Percentiles rank a stretch among this genome's conserved stretches.
Evolutionary conservation across 2,888 invertebrate genomes (phyloP).

Genomic region (Linnaemya vulpina): DNA sequence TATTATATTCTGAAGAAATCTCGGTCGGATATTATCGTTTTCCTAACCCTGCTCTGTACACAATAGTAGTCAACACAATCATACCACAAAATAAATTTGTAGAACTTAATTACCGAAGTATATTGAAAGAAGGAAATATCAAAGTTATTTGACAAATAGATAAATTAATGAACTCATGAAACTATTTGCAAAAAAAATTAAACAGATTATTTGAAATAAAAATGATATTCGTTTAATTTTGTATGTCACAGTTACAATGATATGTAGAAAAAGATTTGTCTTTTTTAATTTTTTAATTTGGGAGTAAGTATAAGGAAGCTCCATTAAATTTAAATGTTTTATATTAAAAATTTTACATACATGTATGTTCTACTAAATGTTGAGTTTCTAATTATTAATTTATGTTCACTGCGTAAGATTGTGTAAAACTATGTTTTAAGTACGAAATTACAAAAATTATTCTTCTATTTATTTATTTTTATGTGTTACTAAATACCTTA

Average conservation of each 20-base stretch:
- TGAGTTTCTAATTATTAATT: conserved; percentile 43
- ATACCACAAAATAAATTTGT: background rate
- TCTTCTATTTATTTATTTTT: conserved; percentile 18
- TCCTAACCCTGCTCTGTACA: background rate
- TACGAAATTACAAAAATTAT: conserved; percentile 74
- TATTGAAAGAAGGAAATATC: background rate
- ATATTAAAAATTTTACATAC: conserved; percentile 41
- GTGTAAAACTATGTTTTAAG: conserved; percentile 60
- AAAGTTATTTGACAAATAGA: background rate
- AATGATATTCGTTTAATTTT: background rate
- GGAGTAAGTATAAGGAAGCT: conserved; percentile 56
- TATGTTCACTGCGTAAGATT: conserved; percentile 32
- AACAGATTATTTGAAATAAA: too few relatives aligned
- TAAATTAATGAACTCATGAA: too few relatives aligned
- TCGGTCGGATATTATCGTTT: background rate
- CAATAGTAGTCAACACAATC: background rate
- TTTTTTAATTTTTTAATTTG: conserved; percentile 13
- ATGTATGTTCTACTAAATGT: conserved; percentile 53
- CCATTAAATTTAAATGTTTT: conserved; percentile 51
- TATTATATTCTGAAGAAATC: background rate
- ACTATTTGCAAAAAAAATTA: too few relatives aligned
- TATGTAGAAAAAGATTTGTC: conserved; percentile 42
- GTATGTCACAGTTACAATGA: conserved; percentile 25
- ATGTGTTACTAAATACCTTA: conserved; percentile 42
- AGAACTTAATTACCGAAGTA: background rate